These are phyloP conservation scores for Endotricha flammealis DNA, from an alignment of 2,888 invertebrate species.

Conservation along the genomic window DNA sequence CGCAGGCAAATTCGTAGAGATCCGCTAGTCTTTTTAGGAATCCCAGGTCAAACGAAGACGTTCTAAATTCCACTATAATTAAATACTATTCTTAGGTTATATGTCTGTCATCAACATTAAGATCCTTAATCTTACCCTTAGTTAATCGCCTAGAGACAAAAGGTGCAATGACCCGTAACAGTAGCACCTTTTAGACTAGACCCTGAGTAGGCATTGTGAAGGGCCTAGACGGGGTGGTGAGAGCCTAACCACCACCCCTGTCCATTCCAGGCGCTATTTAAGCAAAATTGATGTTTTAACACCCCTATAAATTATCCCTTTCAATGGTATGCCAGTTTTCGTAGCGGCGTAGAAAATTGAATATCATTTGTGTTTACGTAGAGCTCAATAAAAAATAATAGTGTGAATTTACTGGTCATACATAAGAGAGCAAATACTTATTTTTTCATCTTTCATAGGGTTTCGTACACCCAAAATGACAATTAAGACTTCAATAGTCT, in stretches of 20 bases:
- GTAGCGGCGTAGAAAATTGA: slow-evolving; percentile 3
- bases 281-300: slow-evolving; percentile 5
- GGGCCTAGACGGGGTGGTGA: slow-evolving; percentile 39
- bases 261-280: slow-evolving; percentile 30
- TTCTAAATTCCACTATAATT: no score
- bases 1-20: no score
- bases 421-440: no score
- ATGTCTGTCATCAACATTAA: no score
- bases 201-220: slow-evolving; percentile 45
- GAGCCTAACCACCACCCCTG: slow-evolving; percentile 34
- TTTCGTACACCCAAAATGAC: no score
- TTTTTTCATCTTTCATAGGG: no score
- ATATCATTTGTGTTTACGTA: slow-evolving; percentile 3
- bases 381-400: neutral
- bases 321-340: neutral
- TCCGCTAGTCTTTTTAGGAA: no score
- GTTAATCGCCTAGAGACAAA: neutral
- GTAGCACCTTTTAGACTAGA: slow-evolving; percentile 28
- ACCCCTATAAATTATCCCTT: slow-evolving; percentile 1
- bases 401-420: no score
- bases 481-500: no score
- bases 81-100: no score
- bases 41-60: no score
- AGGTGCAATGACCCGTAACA: slow-evolving; percentile 35
- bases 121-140: neutral